Evolutionary conservation across 2,888 invertebrate species (phyloP).

Genomic region (Drosophila acutilabella): DNA sequence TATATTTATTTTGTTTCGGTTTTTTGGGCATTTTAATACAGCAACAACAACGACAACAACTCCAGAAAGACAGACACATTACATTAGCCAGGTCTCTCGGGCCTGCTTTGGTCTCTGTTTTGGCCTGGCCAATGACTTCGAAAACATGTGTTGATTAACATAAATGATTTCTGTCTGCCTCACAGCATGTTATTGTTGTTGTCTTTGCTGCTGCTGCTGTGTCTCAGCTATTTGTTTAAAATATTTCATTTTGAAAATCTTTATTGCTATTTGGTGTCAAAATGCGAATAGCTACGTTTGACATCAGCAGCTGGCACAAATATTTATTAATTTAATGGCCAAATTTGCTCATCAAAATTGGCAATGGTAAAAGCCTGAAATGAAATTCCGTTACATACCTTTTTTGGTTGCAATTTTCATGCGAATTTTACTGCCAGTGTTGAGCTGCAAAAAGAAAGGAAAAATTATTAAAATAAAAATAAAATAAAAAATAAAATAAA

Average conservation of each 20-base stretch:
- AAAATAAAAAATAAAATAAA: too few relatives aligned
- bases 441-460: constrained; percentile 53
- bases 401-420: constrained; percentile 70
- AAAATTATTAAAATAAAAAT: neutral
- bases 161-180: constrained; percentile 74
- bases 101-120: constrained; percentile 34
- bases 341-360: constrained; percentile 50
- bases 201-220: constrained; percentile 16
- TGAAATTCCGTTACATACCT: constrained; percentile 55
- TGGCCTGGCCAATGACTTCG: constrained; percentile 71
- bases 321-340: constrained; percentile 73
- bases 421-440: constrained; percentile 48
- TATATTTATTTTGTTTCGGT: constrained; percentile 75
- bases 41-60: constrained; percentile 38
- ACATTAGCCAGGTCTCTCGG: constrained; percentile 55
- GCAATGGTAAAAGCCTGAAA: constrained; percentile 32
- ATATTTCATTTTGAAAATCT: constrained; percentile 58
- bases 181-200: constrained; percentile 51
- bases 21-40: constrained; percentile 68
- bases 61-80: constrained; percentile 38
- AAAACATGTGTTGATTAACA: constrained; percentile 80
- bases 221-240: constrained; percentile 55
- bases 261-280: constrained; percentile 69
- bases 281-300: constrained; percentile 54
- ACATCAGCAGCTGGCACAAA: constrained; percentile 61